Base-by-base conservation (phyloP, 2,113 vertebrate species). In the Cacatua alba region DNA sequence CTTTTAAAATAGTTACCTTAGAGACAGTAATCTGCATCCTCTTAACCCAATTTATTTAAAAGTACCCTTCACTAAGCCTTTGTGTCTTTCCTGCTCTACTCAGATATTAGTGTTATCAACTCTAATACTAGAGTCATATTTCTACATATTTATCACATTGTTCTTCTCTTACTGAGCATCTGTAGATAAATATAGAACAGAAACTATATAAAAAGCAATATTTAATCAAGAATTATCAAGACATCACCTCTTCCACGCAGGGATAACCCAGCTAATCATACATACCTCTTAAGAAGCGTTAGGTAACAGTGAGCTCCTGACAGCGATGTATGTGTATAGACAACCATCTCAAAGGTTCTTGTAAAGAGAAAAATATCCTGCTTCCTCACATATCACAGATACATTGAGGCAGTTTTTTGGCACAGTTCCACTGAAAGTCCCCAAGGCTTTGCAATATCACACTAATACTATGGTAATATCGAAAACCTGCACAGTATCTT, bases 41-140 rank as follows among this genome's bases (percentile, higher is more conserved):
- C 87, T 96, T 91, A 96, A 94, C 93, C 82, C 82, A 72, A 88
- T 96, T 96, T 95, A 88, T 92, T 94, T 92, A 69, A 53, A 91
- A 94, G 74, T 53, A 94, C 37, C 84, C 53, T 87, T 92, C 91
- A 77, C 55, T 77, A 86, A 96, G 83, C 35, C 55, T 95, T 95
- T 92, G 48, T 87, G 77, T 62, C 70, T 94, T 63, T 82, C 83
- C 78, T 89, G 80, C 62, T 95, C 77, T 94, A 71, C 65, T 94
- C 82, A 82, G 11, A 77, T 9, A 28, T 71, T 8, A 72, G 69
- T 8, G 17, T 70, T 83, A 88, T 17, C 62, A 76, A 70, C 57
- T 59, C 21, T 35, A 59, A 0, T 13, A 37, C 20, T 19, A 44
- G 90, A 90, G 79, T 46, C 25, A 1, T 14, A 74, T 55, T 93